Conservation (phyloP, 2,113 vertebrate genomes). For the Muntiacus muntjak region DNA sequence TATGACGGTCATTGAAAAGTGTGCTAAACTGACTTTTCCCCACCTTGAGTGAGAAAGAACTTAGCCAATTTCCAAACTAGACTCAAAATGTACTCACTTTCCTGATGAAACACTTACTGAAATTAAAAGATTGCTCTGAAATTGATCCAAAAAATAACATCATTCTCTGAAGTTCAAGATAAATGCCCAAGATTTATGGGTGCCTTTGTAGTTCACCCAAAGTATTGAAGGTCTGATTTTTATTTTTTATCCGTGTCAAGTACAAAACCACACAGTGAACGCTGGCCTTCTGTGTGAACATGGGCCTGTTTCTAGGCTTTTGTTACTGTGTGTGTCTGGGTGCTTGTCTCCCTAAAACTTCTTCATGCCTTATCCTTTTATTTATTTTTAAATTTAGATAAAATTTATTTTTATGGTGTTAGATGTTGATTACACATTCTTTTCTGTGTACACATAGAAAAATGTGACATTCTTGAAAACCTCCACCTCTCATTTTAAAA, state of each 20-base stretch:
- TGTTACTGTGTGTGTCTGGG: neutral
- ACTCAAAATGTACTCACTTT: conserved; percentile 11
- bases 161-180: conserved; percentile 11
- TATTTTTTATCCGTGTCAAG: neutral
- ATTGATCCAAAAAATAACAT: conserved; percentile 37
- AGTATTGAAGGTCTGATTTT: neutral
- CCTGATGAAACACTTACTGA: neutral
- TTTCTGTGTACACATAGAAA: neutral
- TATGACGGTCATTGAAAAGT: neutral
- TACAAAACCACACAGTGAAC: neutral
- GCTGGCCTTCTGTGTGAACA: neutral
- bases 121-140: conserved; percentile 54
- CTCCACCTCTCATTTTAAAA: neutral
- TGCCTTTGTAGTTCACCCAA: neutral
- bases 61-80: neutral
- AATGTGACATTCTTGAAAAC: neutral
- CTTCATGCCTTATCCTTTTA: neutral
- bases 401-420: neutral
- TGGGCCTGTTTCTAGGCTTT: neutral
- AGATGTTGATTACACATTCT: neutral
- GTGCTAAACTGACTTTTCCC: neutral
- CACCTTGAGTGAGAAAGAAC: neutral
- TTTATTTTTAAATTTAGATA: neutral
- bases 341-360: neutral
- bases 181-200: neutral